Base-by-base conservation (phyloP, 2,888 invertebrate genomes). In the Mongoloraphidia duomilia region DNA sequence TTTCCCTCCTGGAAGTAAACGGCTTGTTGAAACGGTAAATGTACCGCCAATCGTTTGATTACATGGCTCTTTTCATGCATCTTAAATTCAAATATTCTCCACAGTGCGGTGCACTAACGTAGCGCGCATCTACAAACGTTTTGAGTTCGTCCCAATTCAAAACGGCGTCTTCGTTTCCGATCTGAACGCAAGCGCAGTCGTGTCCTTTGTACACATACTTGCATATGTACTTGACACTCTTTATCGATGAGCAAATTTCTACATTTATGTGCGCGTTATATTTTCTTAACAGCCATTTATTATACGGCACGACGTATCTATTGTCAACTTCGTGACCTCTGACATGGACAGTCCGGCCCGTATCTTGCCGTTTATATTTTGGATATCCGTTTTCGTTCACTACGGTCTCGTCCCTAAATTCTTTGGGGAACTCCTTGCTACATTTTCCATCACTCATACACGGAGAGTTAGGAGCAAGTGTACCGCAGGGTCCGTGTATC, bases 71-170 rank as follows among this genome's bases (percentile, higher is more conserved):
- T 53, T 17, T 57, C 54, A 44, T 60, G 55, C 52, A 65, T 55
- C 33, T 53, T 48, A 44, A 54, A 60, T 44, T 56, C 59, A 53
- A 54, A 50, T 17, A 63, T 44, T 40, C 61, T 50, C 59, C 59
- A 60, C 45, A 53, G 54, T 45, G 62, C 60, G n/a, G n/a, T n/a
- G n/a, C n/a, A n/a, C 55, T 64, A 63, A 33, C 58, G 58, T 35
- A 60, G 52, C 47, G 58, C 54, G 11, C 62, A 44, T 49, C 45
- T 41, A n/a, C 41, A 41, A 41, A 41, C 4, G 13, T 41, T 5
- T 14, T 41, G 3, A 4, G 2, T 38, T 38, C 38, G 9, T 38
- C 11, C 6, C 2, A 38, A 11, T 8, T n/a, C n/a, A n/a, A n/a
- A n/a, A n/a, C n/a, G n/a, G n/a, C n/a, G n/a, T n/a, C n/a, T n/a